phyloP scores from a whole-genome alignment of 2,888 invertebrate genomes.

The Acrobasis consociella region DNA sequence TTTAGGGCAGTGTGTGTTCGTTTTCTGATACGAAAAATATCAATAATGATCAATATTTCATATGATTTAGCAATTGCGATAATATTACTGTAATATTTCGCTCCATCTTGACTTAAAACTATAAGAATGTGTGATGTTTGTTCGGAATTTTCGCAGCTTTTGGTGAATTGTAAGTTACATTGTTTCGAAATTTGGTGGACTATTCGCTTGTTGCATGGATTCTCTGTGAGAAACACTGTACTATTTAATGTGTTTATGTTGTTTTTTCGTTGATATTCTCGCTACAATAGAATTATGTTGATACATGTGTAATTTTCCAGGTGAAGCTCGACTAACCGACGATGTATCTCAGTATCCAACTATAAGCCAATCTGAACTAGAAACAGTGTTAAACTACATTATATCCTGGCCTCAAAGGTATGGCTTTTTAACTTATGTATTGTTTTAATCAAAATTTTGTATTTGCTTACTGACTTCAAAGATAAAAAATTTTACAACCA shows the following conservation, averaged over 20 bases:
- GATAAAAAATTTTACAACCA: not conserved
- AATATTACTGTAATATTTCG: constrained; percentile 74
- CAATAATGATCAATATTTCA: constrained; percentile 76
- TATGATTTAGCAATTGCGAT: constrained; percentile 63
- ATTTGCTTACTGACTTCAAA: not conserved
- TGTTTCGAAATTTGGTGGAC: constrained; percentile 70
- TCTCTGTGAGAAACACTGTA: constrained; percentile 33
- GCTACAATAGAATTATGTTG: not conserved
- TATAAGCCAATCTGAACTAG: constrained; percentile 90
- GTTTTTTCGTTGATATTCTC: not conserved
- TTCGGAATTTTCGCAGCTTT: constrained; percentile 95
- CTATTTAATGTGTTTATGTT: constrained; percentile 22
- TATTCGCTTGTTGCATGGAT: constrained; percentile 45
- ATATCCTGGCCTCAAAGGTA: constrained; percentile 96
- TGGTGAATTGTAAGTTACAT: constrained; percentile 85
- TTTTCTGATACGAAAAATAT: constrained; percentile 77
- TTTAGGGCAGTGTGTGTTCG: constrained; percentile 75
- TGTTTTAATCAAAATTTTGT: not conserved
- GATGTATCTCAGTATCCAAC: constrained; percentile 89
- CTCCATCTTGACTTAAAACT: constrained; percentile 77
- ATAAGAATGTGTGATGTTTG: constrained; percentile 94
- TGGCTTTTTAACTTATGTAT: constrained; percentile 25
- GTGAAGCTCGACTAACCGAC: constrained; percentile 90
- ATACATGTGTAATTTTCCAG: constrained; percentile 80
- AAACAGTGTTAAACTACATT: constrained; percentile 91